Evolutionary conservation across 2,113 vertebrate species (phyloP).

Genomic region (Uria lomvia): DNA sequence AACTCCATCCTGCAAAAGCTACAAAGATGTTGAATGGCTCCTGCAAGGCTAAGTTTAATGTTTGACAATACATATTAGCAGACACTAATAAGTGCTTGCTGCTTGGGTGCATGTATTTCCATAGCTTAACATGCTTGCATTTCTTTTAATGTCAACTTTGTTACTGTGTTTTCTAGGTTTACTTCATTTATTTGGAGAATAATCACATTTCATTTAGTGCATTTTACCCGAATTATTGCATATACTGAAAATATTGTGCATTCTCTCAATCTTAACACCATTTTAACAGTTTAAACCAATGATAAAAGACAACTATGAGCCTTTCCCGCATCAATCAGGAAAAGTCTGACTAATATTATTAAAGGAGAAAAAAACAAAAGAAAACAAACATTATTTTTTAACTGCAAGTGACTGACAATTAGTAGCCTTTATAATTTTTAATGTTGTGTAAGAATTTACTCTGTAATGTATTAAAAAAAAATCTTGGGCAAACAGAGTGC

Average conservation of each 20-base stretch:
- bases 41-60: not conserved
- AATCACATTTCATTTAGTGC: not conserved
- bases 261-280: not conserved
- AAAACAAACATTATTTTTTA: not conserved
- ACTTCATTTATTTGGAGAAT: not conserved
- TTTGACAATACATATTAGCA: not conserved
- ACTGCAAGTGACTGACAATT: not conserved
- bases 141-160: not conserved
- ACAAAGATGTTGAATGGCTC: not conserved
- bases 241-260: not conserved
- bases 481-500: not conserved
- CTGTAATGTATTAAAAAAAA: not conserved
- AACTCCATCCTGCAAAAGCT: not conserved
- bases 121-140: not conserved
- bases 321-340: not conserved
- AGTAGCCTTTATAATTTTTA: not conserved
- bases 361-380: not conserved
- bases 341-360: not conserved
- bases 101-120: not conserved
- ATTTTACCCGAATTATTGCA: not conserved
- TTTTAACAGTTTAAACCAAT: not conserved
- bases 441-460: not conserved
- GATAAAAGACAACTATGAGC: not conserved
- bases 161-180: not conserved
- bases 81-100: not conserved